Evolutionary conservation across 2,113 vertebrate species (phyloP).

Genomic region (Corynorhinus townsendii): DNA sequence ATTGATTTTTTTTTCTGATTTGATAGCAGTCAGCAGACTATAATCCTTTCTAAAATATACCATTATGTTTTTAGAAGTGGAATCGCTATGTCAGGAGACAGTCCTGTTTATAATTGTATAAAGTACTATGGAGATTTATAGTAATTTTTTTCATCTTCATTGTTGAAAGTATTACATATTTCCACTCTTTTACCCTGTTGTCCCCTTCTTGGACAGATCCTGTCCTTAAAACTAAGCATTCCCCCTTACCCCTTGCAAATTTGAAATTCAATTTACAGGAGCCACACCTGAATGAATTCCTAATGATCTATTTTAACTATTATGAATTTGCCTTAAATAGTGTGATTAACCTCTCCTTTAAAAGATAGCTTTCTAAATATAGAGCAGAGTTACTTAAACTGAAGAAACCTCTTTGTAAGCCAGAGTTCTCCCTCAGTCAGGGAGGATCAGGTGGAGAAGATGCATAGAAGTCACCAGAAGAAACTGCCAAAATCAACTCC

Average conservation of each 20-base stretch:
- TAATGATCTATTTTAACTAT: conserved; percentile 72
- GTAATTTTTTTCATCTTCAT: too few relatives aligned
- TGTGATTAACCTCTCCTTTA: conserved; percentile 61
- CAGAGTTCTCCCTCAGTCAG: background rate
- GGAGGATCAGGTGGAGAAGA: background rate
- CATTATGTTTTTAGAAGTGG: background rate
- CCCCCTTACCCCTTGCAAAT: conserved; percentile 44
- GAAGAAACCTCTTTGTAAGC: background rate
- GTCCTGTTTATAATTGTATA: too few relatives aligned
- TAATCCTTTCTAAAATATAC: conserved; percentile 3
- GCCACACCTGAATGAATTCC: conserved; percentile 63
- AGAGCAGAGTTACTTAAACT: conserved; percentile 26
- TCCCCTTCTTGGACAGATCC: conserved; percentile 2
- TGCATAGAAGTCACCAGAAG: background rate
- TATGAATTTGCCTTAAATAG: conserved; percentile 68
- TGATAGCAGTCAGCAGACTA: background rate
- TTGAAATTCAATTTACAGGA: conserved; percentile 58
- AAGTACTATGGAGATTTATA: too few relatives aligned
- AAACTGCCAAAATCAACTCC: background rate
- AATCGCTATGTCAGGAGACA: too few relatives aligned
- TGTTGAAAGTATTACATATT: too few relatives aligned
- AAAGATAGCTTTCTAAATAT: conserved; percentile 60
- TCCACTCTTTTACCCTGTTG: too few relatives aligned
- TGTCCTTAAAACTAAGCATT: conserved; percentile 27
- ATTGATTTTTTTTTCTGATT: background rate